Evolutionary conservation across 1,140 invertebrate genomes (phyloP), one percentile per base, ranked within the genome.

Genomic region (Telenomus remus): DNA sequence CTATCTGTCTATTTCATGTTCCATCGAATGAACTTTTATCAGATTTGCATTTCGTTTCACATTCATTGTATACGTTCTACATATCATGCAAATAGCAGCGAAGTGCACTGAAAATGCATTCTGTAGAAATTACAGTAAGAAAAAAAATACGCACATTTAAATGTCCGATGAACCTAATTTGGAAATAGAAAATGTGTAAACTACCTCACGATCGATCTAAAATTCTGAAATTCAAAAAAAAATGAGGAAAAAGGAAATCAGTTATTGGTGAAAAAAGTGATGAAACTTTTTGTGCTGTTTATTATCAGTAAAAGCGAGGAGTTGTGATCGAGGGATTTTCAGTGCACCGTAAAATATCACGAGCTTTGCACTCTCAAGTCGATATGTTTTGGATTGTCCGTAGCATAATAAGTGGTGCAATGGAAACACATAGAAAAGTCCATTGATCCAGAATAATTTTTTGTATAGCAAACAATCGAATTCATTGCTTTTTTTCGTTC

Each of bases 361-460:
- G 19, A 27, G 19, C 19, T 27, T n/a, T 27, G 19, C 19, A 27
- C 19, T 27, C 19, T 3, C 19, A 27, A n/a, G n/a, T 27, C 19
- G 6, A 27, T 1, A 27, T 27, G 19, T 27, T 27, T 27, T 27
- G 6, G 19, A 27, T 27, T 27, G 19, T 27, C 19, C 6, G 6
- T 27, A 27, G 19, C 19, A 27, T 27, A 27, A 57, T 66, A n/a
- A 37, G 13, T 51, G 64, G 42, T 66, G 35, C 53, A 57, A 66
- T 66, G 64, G 64, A 68, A 68, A 59, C 50, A 59, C 5, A 51
- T 57, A 53, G n/a, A 68, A 59, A 68, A 68, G 64, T 68, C 64
- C 64, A 68, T 68, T 68, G 54, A 59, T 51, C 64, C 54, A 56
- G 48, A 57, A 48, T 14, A 50, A 19, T 56, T 56, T 43, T 34